phyloP scores from a whole-genome alignment of 2,797 vertebrate genomes.

The Dicrostonyx torquatus region DNA sequence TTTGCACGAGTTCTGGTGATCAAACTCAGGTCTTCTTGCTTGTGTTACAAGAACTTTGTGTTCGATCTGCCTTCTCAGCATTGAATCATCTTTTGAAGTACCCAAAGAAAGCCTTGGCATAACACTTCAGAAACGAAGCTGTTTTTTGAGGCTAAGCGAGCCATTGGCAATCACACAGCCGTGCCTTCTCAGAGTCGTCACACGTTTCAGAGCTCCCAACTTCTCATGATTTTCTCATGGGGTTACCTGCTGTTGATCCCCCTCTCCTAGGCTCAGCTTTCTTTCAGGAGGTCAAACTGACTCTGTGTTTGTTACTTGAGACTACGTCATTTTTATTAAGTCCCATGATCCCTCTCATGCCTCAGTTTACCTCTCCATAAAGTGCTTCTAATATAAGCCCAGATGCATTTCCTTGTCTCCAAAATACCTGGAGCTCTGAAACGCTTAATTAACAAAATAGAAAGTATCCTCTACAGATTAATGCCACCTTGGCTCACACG shows the following conservation, averaged over 20 bases:
- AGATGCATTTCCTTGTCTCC: neutral
- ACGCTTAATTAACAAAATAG: neutral
- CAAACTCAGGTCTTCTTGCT: neutral
- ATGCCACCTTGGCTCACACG: accelerated
- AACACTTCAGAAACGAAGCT: neutral
- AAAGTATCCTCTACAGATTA: neutral
- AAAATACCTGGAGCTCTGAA: accelerated
- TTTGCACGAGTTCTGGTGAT: neutral
- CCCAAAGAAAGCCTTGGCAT: neutral
- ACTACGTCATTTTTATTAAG: neutral
- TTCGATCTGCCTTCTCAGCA: neutral
- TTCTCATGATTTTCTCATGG: accelerated
- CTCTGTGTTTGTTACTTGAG: neutral
- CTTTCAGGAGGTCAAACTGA: neutral
- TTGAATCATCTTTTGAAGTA: neutral
- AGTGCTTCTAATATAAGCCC: neutral
- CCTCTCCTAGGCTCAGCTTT: neutral
- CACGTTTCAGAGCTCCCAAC: neutral
- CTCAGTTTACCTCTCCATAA: neutral
- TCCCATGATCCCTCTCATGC: neutral
- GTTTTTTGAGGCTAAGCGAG: neutral
- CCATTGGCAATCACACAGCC: neutral
- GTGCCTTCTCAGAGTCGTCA: accelerated
- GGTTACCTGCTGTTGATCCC: neutral
- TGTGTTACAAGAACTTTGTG: neutral